phyloP scores from a whole-genome alignment of 1,140 invertebrate genomes.

The Babylonia areolata region DNA sequence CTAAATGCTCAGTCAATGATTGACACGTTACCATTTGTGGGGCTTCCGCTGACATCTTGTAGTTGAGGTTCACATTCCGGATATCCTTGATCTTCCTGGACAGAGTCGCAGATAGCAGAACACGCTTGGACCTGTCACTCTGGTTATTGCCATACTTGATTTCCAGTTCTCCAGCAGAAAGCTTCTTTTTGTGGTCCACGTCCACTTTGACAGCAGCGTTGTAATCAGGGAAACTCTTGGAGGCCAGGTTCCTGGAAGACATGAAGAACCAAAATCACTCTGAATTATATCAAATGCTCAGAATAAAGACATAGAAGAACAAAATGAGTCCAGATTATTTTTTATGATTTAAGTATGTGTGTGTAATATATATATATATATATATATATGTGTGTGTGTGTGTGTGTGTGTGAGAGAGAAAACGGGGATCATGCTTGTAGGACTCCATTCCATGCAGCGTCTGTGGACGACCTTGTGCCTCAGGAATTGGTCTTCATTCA shows the following conservation, averaged over 20 bases:
- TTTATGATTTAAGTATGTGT: too few relatives aligned
- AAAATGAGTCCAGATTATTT: too few relatives aligned
- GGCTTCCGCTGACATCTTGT: slow-evolving; percentile 19
- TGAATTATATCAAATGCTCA: too few relatives aligned
- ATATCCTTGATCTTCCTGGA: slow-evolving; percentile 27
- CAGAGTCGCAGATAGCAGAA: background rate
- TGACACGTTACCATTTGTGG: slow-evolving; percentile 19
- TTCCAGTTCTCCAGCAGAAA: slow-evolving; percentile 40
- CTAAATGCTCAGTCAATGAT: too few relatives aligned
- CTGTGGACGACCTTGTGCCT: too few relatives aligned
- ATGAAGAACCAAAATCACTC: background rate
- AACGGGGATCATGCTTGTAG: too few relatives aligned
- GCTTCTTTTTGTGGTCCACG: slow-evolving; percentile 44
- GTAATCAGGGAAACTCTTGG: slow-evolving; percentile 48
- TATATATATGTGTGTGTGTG: too few relatives aligned
- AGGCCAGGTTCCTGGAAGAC: slow-evolving; percentile 40
- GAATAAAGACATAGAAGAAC: too few relatives aligned
- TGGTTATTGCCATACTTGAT: slow-evolving; percentile 45
- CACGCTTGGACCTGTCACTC: slow-evolving; percentile 27
- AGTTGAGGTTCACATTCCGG: slow-evolving; percentile 21
- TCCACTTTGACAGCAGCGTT: slow-evolving; percentile 39
- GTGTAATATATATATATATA: too few relatives aligned
- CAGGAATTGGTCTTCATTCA: too few relatives aligned
- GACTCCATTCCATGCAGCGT: too few relatives aligned
- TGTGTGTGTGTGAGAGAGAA: too few relatives aligned